phyloP scores from a whole-genome alignment of 2,888 invertebrate genomes.

The Pachymerium ferrugineum region DNA sequence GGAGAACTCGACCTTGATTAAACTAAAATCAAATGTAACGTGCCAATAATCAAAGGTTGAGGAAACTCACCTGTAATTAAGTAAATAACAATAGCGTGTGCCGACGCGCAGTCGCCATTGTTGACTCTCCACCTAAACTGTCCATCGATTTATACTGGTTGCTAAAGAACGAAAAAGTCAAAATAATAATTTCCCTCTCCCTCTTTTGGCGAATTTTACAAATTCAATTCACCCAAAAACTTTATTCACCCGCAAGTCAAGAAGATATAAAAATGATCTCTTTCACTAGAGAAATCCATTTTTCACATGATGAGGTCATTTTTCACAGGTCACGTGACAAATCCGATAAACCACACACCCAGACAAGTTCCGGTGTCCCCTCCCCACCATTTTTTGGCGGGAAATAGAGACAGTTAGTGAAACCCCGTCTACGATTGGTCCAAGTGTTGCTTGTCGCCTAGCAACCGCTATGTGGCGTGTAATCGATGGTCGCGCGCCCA shows the following conservation, averaged over 20 bases:
- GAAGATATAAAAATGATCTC: not conserved
- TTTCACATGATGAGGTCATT: not conserved
- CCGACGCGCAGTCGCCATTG: not conserved
- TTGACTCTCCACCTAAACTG: not conserved
- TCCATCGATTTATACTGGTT: conserved; percentile 3
- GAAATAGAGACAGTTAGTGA: not conserved
- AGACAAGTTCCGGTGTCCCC: not conserved
- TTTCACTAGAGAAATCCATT: no score
- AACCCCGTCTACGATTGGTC: not conserved
- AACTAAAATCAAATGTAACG: not conserved
- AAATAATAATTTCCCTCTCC: no score
- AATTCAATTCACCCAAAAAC: not conserved
- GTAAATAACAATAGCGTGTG: conserved; percentile 2
- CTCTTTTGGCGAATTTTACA: no score
- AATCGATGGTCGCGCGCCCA: not conserved
- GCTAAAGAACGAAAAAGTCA: not conserved
- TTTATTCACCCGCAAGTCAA: not conserved
- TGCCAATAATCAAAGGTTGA: conserved; percentile 4
- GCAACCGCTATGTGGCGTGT: not conserved
- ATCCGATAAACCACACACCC: not conserved
- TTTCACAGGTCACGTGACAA: not conserved
- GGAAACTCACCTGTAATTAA: conserved; percentile 6
- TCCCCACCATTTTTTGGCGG: not conserved
- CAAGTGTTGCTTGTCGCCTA: not conserved
- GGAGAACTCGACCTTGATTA: not conserved